A percentile compares a stretch with the other conserved stretches of the same genome.
Conservation (phyloP, 2,888 invertebrate species). For the Rhopalosiphum nymphaeae region DNA sequence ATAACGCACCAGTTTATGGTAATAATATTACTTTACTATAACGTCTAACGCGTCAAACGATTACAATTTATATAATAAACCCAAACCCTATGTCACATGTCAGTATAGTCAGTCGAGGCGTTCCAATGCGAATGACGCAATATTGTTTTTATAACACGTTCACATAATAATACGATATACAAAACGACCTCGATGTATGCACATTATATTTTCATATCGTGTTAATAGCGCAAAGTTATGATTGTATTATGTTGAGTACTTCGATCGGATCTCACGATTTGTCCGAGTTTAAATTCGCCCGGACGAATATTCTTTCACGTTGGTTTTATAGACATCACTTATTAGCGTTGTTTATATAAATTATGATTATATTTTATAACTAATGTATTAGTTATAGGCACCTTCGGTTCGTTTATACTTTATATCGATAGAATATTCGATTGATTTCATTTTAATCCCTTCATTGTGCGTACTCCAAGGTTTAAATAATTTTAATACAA, state of each 20-base stretch:
- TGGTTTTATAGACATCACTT: neutral
- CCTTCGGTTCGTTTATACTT: neutral
- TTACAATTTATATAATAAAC: neutral
- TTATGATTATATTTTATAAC: neutral
- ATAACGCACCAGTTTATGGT: neutral
- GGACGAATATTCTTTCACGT: neutral
- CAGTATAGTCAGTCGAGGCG: neutral
- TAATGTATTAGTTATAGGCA: neutral
- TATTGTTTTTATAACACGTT: neutral
- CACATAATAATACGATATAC: neutral
- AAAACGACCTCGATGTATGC: neutral
- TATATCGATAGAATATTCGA: neutral
- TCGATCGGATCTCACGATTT: neutral
- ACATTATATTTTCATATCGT: neutral
- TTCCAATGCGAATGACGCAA: neutral
- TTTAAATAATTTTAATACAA: neutral
- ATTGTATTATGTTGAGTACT: neutral
- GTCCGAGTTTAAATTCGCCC: neutral
- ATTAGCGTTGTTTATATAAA: neutral
- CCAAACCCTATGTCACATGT: neutral
- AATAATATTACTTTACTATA: neutral
- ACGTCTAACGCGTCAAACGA: neutral
- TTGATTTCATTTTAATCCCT: neutral
- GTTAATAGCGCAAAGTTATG: neutral
- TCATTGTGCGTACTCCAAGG: neutral